These are phyloP conservation scores for Lates calcarifer DNA, from an alignment of 2,113 vertebrate genomes.

Conservation along the genomic window DNA sequence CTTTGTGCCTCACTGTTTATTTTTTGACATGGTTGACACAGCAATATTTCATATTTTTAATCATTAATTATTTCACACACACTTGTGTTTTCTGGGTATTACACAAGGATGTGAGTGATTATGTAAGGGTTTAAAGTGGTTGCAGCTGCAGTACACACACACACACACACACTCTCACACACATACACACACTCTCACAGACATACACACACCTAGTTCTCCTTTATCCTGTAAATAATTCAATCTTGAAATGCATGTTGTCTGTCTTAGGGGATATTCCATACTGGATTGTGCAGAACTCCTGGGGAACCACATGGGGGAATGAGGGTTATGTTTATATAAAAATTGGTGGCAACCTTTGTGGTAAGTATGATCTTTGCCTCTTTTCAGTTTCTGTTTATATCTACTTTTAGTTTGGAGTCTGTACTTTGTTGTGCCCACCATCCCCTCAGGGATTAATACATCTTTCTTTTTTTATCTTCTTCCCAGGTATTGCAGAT, in stretches of 20 bases:
- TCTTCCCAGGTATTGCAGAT: constrained; percentile 89
- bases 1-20: background rate
- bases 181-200: constrained; percentile 17
- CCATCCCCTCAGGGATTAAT: constrained; percentile 30
- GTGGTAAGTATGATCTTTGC: constrained; percentile 84
- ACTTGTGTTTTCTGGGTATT: constrained; percentile 40
- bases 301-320: constrained; percentile 92
- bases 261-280: constrained; percentile 85
- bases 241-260: constrained; percentile 31
- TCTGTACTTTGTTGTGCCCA: constrained; percentile 7
- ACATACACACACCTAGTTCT: background rate
- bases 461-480: constrained; percentile 15
- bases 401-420: constrained; percentile 4
- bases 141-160: constrained; percentile 15
- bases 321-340: constrained; percentile 90
- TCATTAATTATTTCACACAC: constrained; percentile 40
- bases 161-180: constrained; percentile 13
- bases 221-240: constrained; percentile 57
- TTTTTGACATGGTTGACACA: constrained; percentile 1
- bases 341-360: constrained; percentile 90
- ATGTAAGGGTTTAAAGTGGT: constrained; percentile 55
- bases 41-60: constrained; percentile 14
- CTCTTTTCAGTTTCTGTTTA: constrained; percentile 23
- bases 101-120: constrained; percentile 41
- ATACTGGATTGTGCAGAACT: constrained; percentile 95